phyloP scores from a whole-genome alignment of 2,113 vertebrate genomes.

The Echinops telfairi region DNA sequence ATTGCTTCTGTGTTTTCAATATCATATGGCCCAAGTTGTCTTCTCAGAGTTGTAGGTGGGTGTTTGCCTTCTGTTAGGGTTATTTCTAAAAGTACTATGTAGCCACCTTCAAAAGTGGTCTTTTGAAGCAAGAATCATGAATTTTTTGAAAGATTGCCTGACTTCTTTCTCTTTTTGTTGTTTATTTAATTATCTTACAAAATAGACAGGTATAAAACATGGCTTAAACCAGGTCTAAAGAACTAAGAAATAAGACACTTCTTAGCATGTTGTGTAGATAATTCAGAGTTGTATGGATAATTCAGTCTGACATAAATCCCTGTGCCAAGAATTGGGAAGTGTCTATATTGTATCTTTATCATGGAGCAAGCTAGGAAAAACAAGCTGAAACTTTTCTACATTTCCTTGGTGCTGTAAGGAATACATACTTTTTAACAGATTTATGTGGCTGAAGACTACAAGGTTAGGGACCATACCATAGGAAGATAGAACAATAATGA shows the following conservation, averaged over 20 bases:
- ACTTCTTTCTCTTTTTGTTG: not conserved
- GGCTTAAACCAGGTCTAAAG: not conserved
- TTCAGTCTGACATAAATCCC: not conserved
- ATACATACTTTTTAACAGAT: not conserved
- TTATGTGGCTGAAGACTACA: not conserved
- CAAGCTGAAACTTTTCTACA: not conserved
- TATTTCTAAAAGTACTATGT: not conserved
- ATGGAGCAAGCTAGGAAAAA: not conserved
- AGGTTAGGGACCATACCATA: not conserved
- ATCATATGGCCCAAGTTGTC: not conserved
- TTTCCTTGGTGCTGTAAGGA: not conserved
- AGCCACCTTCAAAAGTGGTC: not conserved
- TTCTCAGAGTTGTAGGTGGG: constrained; percentile 8
- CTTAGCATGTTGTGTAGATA: not conserved
- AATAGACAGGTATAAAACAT: not conserved
- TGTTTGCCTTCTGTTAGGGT: constrained; percentile 21
- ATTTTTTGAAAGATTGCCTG: not conserved
- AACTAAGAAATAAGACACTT: not conserved
- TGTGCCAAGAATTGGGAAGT: constrained; percentile 6
- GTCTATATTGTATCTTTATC: not conserved
- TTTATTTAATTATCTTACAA: constrained; percentile 31
- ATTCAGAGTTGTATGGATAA: not conserved
- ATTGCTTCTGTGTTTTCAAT: not conserved
- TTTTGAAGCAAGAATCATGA: constrained; percentile 7
- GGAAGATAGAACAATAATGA: constrained; percentile 15